Percentiles rank a stretch among this genome's conserved stretches.
These are phyloP conservation scores for Eristalis tenax DNA, from an alignment of 2,888 invertebrate species.

Conservation along the genomic window DNA sequence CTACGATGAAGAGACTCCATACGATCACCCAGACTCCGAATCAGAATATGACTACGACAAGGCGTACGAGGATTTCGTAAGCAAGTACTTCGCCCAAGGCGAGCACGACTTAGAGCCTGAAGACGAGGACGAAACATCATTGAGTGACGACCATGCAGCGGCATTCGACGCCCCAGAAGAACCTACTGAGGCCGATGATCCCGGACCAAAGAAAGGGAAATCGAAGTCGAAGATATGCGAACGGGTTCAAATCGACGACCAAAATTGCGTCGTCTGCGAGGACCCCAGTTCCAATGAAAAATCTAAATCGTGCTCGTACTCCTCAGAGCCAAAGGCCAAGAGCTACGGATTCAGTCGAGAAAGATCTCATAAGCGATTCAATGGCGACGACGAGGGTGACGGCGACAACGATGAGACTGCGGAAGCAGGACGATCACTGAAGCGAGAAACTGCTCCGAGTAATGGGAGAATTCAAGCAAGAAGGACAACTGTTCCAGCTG, in stretches of 20 bases:
- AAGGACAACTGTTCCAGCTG: slow-evolving; percentile 20
- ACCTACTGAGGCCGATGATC: neutral
- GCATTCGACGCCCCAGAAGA: slow-evolving; percentile 48
- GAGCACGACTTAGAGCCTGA: slow-evolving; percentile 79
- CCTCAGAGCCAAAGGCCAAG: slow-evolving; percentile 87
- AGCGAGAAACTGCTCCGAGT: slow-evolving; percentile 23
- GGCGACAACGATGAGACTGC: slow-evolving; percentile 42
- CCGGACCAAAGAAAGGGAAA: slow-evolving; percentile 44
- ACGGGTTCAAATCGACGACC: slow-evolving; percentile 84
- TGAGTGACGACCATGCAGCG: slow-evolving; percentile 50
- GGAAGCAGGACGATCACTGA: slow-evolving; percentile 18
- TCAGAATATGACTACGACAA: slow-evolving; percentile 76
- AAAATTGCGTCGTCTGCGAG: slow-evolving; percentile 87
- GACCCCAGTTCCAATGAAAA: slow-evolving; percentile 88
- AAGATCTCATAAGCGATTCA: slow-evolving; percentile 81
- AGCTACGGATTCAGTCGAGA: slow-evolving; percentile 86
- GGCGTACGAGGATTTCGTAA: slow-evolving; percentile 78
- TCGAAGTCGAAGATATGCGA: slow-evolving; percentile 81
- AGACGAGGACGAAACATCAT: slow-evolving; percentile 46
- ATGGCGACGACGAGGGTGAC: slow-evolving; percentile 77
- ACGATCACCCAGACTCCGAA: slow-evolving; percentile 67
- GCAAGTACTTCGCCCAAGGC: slow-evolving; percentile 81
- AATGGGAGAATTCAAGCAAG: slow-evolving; percentile 35
- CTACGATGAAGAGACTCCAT: slow-evolving; percentile 43
- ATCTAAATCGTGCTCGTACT: slow-evolving; percentile 91